Conservation (phyloP, 2,888 invertebrate genomes). For the Drosophila demipolita region DNA sequence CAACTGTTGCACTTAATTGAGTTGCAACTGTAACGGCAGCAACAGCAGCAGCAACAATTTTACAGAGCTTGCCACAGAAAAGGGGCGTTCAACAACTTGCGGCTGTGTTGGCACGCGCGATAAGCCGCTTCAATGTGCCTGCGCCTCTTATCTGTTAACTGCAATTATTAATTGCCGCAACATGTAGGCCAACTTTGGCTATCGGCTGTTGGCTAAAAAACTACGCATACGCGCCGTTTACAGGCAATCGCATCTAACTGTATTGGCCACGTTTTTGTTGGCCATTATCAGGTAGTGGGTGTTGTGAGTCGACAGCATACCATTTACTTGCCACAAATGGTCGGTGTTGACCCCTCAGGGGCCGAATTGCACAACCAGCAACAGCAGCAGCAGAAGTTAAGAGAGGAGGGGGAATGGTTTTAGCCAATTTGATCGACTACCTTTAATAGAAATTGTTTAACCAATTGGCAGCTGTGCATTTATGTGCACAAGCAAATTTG, state of each 20-base stretch:
- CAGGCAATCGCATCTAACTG: slow-evolving; percentile 6
- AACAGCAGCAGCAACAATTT: slow-evolving; percentile 24
- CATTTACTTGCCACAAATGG: slow-evolving; percentile 53
- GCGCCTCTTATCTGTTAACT: slow-evolving; percentile 56
- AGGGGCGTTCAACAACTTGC: slow-evolving; percentile 49
- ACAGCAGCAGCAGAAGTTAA: slow-evolving; percentile 13
- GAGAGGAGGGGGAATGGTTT: background rate
- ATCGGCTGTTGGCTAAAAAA: slow-evolving; percentile 23
- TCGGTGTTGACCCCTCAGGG: slow-evolving; percentile 69
- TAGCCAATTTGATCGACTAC: slow-evolving; percentile 58
- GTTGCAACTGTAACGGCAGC: slow-evolving; percentile 37
- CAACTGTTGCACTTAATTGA: slow-evolving; percentile 51
- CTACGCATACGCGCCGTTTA: slow-evolving; percentile 44
- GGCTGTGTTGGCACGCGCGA: slow-evolving; percentile 49
- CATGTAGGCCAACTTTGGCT: slow-evolving; percentile 43
- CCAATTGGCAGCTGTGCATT: slow-evolving; percentile 61
- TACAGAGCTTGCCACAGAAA: slow-evolving; percentile 26
- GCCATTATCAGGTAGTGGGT: slow-evolving; percentile 47
- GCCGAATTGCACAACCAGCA: slow-evolving; percentile 49
- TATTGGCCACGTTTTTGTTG: slow-evolving; percentile 6
- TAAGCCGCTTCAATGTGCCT: slow-evolving; percentile 40
- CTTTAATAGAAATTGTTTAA: slow-evolving; percentile 62
- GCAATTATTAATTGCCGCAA: slow-evolving; percentile 71
- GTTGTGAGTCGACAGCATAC: slow-evolving; percentile 24
- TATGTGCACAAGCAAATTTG: slow-evolving; percentile 64